Conservation (phyloP, 2,113 vertebrate species). For the Lycaon pictus region DNA sequence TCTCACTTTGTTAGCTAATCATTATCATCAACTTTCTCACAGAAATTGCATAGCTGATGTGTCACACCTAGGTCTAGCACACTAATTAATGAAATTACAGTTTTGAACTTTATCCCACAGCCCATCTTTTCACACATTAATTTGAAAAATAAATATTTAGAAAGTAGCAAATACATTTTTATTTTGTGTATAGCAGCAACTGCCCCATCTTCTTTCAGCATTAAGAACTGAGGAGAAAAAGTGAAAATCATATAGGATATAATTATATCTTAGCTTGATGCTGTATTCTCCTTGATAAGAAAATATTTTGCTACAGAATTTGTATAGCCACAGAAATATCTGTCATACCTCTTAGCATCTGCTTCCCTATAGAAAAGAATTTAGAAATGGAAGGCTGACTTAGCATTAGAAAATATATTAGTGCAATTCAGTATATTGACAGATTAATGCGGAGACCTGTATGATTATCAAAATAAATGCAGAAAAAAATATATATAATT, state of each 20-base stretch:
- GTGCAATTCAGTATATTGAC: not conserved
- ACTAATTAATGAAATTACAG: not conserved
- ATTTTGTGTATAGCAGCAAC: not conserved
- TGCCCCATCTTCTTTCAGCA: not conserved
- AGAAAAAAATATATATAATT: not conserved
- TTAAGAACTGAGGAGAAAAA: not conserved
- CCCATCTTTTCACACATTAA: not conserved
- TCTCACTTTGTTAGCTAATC: not conserved
- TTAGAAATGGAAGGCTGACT: not conserved
- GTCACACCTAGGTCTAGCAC: not conserved
- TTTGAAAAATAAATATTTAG: not conserved
- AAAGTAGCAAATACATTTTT: not conserved
- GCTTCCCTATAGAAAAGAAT: not conserved
- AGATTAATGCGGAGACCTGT: not conserved
- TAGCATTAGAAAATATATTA: constrained; percentile 20
- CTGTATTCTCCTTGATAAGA: not conserved
- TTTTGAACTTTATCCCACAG: not conserved
- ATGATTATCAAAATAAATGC: not conserved
- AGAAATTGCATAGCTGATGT: not conserved
- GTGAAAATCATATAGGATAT: not conserved
- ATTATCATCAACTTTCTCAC: not conserved
- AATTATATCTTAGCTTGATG: not conserved
- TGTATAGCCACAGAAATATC: not conserved
- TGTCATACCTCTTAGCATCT: not conserved
- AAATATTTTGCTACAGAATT: not conserved